phyloP scores from a whole-genome alignment of 2,113 vertebrate genomes.

The Colius striatus region DNA sequence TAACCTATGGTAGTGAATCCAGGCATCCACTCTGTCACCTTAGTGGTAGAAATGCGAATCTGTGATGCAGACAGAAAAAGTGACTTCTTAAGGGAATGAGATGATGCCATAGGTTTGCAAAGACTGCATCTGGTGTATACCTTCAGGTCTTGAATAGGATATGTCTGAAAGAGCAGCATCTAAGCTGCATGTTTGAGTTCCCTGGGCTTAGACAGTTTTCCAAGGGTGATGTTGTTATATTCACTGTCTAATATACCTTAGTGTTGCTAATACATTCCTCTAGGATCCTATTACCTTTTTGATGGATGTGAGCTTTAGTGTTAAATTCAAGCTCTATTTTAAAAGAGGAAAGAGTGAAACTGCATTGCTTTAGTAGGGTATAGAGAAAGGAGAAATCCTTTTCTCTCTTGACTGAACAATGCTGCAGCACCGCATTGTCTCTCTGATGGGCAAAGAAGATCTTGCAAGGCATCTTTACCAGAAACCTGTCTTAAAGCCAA shows the following conservation, averaged over 20 bases:
- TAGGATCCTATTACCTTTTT: not conserved
- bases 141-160: not conserved
- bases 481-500: not conserved
- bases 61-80: not conserved
- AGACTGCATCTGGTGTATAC: not conserved
- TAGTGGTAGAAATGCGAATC: not conserved
- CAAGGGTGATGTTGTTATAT: not conserved
- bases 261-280: not conserved
- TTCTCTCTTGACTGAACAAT: fast-evolving
- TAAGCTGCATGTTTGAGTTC: not conserved
- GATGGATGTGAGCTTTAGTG: not conserved
- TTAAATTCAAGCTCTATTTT: not conserved
- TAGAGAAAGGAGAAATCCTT: not conserved
- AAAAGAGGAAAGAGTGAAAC: not conserved
- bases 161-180: not conserved
- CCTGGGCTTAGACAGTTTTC: not conserved
- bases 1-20: not conserved
- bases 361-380: not conserved
- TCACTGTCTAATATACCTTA: not conserved
- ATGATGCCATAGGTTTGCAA: not conserved
- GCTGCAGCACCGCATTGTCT: not conserved
- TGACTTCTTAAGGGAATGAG: not conserved
- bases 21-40: not conserved
- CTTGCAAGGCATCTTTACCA: not conserved
- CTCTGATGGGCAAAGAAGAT: not conserved